Conservation (phyloP, 2,113 vertebrate genomes). For the Prunella himalayana region DNA sequence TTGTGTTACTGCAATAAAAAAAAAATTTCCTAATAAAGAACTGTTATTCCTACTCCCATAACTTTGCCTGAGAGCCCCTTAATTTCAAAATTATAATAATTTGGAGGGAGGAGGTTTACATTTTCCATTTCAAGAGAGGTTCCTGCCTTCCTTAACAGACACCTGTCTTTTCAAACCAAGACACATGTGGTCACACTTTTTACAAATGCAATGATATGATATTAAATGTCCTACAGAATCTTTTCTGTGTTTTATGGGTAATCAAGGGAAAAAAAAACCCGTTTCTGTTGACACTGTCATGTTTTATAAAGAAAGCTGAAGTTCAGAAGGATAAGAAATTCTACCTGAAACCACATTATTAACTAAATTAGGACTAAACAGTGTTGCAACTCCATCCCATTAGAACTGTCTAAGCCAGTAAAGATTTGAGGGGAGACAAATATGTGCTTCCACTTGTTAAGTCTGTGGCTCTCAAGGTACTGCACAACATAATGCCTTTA, state of each 20-base stretch:
- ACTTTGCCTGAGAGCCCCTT: no score
- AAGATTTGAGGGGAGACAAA: background rate
- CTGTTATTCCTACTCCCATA: no score
- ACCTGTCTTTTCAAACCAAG: background rate
- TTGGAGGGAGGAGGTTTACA: no score
- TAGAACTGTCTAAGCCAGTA: background rate
- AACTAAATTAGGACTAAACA: background rate
- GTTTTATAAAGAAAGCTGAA: background rate
- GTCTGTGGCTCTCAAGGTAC: background rate
- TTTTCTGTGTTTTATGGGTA: background rate
- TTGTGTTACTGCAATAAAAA: background rate
- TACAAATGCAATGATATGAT: background rate
- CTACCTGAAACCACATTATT: background rate
- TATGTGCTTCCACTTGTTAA: background rate
- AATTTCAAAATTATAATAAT: no score
- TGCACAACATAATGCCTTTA: background rate
- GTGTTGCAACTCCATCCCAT: background rate
- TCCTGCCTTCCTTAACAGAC: no score
- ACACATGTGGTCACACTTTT: rapidly evolving
- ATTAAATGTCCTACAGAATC: background rate
- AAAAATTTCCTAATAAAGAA: no score
- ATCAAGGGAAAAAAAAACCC: background rate
- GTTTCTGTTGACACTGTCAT: background rate
- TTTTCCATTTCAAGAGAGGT: no score
- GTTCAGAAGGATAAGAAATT: background rate